These are phyloP conservation scores for Chrosomus eos DNA, from an alignment of 2,797 vertebrate genomes.

Conservation along the genomic window DNA sequence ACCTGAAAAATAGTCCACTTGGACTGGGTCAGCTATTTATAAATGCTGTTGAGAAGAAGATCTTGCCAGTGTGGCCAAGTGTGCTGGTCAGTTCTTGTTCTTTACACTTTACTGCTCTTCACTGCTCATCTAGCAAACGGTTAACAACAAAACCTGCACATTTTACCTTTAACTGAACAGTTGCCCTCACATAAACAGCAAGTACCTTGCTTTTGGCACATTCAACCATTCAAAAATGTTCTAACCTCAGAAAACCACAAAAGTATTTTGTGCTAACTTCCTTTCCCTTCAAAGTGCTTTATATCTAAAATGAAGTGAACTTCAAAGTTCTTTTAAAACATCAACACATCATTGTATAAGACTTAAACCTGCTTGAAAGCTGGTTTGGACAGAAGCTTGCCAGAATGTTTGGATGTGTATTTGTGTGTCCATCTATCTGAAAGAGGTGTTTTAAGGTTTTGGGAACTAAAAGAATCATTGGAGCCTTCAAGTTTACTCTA, in stretches of 20 bases:
- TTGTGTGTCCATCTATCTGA: slow-evolving; percentile 10
- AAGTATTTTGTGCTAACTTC: neutral
- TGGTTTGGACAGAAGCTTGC: slow-evolving; percentile 14
- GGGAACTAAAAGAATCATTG: slow-evolving; percentile 36
- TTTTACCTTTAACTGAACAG: neutral
- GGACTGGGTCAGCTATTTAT: slow-evolving; percentile 35
- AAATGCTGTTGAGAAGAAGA: slow-evolving; percentile 7
- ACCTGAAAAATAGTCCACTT: slow-evolving; percentile 22
- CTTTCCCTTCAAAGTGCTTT: neutral
- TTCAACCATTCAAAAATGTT: slow-evolving; percentile 13
- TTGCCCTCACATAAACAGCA: neutral
- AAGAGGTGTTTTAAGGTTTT: slow-evolving; percentile 21
- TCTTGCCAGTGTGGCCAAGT: neutral
- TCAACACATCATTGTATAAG: slow-evolving; percentile 38
- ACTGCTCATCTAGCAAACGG: neutral
- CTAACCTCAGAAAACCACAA: neutral
- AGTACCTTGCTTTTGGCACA: neutral
- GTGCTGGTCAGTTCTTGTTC: neutral
- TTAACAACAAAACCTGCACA: neutral
- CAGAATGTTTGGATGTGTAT: slow-evolving; percentile 13
- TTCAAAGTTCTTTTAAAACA: slow-evolving; percentile 35
- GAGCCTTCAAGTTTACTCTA: slow-evolving; percentile 49
- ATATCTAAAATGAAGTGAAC: slow-evolving; percentile 35
- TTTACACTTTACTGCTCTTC: neutral
- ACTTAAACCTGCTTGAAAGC: slow-evolving; percentile 39